Evolutionary conservation across 2,797 vertebrate species (phyloP).

Genomic region (Chanos chanos): DNA sequence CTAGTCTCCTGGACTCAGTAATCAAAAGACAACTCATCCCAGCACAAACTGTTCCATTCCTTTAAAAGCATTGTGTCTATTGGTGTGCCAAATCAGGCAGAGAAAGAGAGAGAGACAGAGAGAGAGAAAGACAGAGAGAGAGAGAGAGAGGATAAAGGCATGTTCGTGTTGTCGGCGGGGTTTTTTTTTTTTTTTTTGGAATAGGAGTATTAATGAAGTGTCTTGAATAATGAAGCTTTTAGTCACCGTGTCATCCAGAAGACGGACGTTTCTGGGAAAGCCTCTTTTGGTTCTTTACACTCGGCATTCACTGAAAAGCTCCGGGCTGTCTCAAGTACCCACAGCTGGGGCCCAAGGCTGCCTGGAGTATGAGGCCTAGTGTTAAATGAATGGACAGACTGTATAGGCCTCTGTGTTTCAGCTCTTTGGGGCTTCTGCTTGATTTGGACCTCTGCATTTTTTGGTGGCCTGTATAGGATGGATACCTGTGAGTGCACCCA

Average conservation of each 20-base stretch:
- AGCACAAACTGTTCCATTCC: slow-evolving; percentile 18
- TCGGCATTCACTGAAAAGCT: slow-evolving; percentile 41
- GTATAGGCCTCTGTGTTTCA: slow-evolving; percentile 32
- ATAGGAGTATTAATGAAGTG: slow-evolving; percentile 38
- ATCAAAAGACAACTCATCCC: slow-evolving; percentile 21
- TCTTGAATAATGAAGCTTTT: slow-evolving; percentile 39
- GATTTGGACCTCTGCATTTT: too few relatives aligned
- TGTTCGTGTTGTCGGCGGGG: too few relatives aligned
- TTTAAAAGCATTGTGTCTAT: slow-evolving; percentile 15
- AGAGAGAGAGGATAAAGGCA: too few relatives aligned
- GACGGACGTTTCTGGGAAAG: slow-evolving; percentile 42
- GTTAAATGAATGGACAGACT: slow-evolving; percentile 31
- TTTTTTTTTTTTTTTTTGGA: slow-evolving; percentile 34
- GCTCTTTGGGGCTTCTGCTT: too few relatives aligned
- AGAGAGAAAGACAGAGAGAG: too few relatives aligned
- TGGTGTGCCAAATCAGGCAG: slow-evolving; percentile 27
- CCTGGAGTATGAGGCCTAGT: slow-evolving; percentile 14
- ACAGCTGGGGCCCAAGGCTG: slow-evolving; percentile 47
- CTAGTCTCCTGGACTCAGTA: neutral
- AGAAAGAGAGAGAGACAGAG: too few relatives aligned
- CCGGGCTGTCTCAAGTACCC: slow-evolving; percentile 48
- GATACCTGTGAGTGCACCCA: too few relatives aligned
- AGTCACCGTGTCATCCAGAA: slow-evolving; percentile 27
- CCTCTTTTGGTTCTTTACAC: slow-evolving; percentile 38
- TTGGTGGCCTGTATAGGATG: too few relatives aligned